Percentiles rank a stretch among this genome's conserved stretches.
phyloP scores from a whole-genome alignment of 1,140 invertebrate genomes.

The Aphaenogaster rudis region DNA sequence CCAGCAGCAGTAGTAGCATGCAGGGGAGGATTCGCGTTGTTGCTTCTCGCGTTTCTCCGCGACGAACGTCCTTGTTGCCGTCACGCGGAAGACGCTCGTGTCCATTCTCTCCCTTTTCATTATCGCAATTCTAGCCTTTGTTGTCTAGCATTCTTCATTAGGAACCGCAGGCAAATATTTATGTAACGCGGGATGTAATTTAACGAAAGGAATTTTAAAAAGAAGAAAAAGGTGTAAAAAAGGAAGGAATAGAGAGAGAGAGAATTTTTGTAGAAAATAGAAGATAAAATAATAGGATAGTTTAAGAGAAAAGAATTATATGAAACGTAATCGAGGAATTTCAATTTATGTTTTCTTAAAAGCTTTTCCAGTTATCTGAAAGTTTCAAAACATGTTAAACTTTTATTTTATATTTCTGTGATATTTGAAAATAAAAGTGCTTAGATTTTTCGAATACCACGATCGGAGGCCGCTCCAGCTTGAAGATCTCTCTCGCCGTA shows the following conservation, averaged over 20 bases:
- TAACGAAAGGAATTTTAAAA: background rate
- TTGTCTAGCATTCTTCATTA: background rate
- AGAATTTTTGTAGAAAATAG: background rate
- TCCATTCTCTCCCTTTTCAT: slow-evolving; percentile 42
- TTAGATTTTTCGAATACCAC: slow-evolving; percentile 2
- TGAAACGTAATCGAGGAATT: background rate
- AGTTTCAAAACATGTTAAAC: background rate
- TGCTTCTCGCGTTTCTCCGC: slow-evolving; percentile 2
- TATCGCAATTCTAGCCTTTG: slow-evolving; percentile 12
- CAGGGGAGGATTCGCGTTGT: background rate
- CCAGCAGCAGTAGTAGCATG: background rate
- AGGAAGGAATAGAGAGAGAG: background rate
- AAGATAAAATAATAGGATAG: background rate
- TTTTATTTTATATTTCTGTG: slow-evolving; percentile 1
- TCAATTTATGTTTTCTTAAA: background rate
- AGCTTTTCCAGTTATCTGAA: background rate
- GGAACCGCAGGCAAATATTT: slow-evolving; percentile 7
- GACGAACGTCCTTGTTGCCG: slow-evolving; percentile 11
- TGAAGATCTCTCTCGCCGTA: slow-evolving; percentile 5
- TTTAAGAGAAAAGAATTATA: background rate
- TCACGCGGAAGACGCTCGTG: slow-evolving; percentile 24
- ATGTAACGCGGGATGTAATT: background rate
- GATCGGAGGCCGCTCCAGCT: background rate
- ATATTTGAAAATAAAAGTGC: background rate
- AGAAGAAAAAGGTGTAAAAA: background rate